A percentile compares a stretch with the other conserved stretches of the same genome.
phyloP scores from a whole-genome alignment of 2,113 vertebrate genomes.

The Erythrolamprus reginae region DNA sequence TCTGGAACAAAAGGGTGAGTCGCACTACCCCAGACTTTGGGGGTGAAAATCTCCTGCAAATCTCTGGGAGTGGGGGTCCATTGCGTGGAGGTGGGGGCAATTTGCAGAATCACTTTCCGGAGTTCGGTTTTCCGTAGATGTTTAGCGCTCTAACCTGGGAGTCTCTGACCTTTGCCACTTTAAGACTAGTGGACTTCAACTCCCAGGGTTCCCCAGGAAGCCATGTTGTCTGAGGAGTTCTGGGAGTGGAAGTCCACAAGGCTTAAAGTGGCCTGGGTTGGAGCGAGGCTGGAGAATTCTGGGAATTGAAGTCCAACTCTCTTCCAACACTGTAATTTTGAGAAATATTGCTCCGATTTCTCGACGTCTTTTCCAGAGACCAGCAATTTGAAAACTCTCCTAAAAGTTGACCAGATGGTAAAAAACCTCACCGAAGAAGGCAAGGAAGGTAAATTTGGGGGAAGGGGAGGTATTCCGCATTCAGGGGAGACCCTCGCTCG shows the following conservation, averaged over 20 bases:
- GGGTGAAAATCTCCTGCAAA: not conserved
- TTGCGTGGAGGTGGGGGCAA: no score
- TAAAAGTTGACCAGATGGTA: not conserved
- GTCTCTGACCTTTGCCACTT: not conserved
- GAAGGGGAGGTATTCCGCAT: rapidly evolving
- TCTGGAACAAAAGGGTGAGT: not conserved
- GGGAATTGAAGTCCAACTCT: not conserved
- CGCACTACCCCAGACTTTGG: not conserved
- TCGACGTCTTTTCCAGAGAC: not conserved
- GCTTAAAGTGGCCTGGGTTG: no score
- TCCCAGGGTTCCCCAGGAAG: not conserved
- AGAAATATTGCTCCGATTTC: not conserved
- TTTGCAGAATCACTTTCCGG: no score
- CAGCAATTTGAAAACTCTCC: rapidly evolving
- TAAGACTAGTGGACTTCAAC: not conserved
- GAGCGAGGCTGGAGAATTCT: not conserved
- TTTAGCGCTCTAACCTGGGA: not conserved
- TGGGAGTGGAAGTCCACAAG: not conserved
- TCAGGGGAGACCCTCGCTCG: not conserved
- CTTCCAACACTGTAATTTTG: no score
- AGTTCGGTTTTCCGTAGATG: not conserved
- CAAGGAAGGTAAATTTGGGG: not conserved
- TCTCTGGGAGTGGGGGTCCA: not conserved
- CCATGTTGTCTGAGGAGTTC: not conserved
- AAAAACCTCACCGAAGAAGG: not conserved